A percentile compares a stretch with the other conserved stretches of the same genome.
Evolutionary conservation across 2,888 invertebrate genomes (phyloP).

Genomic region (Cacoxenus indagator): DNA sequence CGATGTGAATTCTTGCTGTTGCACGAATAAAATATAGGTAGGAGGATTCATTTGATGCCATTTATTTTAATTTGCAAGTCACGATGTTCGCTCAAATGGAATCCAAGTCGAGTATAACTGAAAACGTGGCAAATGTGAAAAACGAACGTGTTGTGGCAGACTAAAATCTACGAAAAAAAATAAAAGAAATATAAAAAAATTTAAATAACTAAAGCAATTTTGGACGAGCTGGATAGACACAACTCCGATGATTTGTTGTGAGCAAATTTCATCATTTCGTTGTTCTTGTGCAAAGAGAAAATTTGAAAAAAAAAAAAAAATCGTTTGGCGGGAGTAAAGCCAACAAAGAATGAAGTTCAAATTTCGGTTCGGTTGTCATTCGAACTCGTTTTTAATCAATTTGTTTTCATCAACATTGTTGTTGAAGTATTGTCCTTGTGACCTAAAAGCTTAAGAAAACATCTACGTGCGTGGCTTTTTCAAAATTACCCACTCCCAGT

Average conservation of each 20-base stretch:
- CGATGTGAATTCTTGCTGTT: background rate
- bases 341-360: background rate
- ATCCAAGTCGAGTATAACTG: background rate
- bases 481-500: background rate
- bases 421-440: background rate
- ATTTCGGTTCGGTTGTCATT: background rate
- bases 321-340: background rate
- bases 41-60: background rate
- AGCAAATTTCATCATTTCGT: background rate
- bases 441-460: background rate
- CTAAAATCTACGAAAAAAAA: background rate
- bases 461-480: background rate
- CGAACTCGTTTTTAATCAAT: background rate
- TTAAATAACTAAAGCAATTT: background rate
- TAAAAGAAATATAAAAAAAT: background rate
- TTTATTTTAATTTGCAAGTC: constrained; percentile 11
- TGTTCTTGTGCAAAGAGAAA: background rate
- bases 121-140: background rate
- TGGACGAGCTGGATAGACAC: no score
- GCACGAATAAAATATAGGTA: background rate
- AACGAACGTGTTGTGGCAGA: background rate
- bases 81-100: background rate
- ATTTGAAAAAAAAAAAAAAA: background rate
- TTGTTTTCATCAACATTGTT: background rate
- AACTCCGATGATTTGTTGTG: background rate